Percentiles rank a stretch among this genome's conserved stretches.
Conservation (phyloP, 1,140 invertebrate genomes). For the Drosophila setifemur region DNA sequence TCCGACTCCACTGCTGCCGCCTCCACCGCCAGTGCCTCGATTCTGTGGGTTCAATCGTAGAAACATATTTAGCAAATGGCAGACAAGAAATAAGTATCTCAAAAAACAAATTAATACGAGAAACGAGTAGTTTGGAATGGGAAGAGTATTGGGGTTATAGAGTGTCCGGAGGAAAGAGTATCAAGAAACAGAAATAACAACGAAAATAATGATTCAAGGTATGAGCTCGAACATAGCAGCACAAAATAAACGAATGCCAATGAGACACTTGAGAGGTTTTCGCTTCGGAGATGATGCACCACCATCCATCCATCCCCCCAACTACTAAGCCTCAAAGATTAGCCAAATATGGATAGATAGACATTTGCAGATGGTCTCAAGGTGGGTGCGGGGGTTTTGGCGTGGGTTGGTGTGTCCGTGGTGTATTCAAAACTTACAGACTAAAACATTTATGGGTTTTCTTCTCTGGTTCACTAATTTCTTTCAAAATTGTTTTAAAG, state of each 20-base stretch:
- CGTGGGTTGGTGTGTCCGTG: neutral
- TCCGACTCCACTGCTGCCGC: constrained; percentile 76
- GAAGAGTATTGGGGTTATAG: constrained; percentile 19
- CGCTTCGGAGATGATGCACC: constrained; percentile 28
- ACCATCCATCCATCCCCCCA: neutral
- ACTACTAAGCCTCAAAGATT: constrained; percentile 34
- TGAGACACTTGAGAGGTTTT: constrained; percentile 56
- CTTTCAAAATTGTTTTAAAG: constrained; percentile 75
- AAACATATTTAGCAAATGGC: constrained; percentile 2
- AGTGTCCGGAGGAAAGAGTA: constrained; percentile 1
- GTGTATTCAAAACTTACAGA: constrained; percentile 44
- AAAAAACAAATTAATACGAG: neutral
- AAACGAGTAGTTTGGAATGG: neutral
- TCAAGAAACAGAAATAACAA: constrained; percentile 28
- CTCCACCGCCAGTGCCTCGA: constrained; percentile 86
- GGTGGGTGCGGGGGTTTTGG: neutral
- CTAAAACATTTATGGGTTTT: constrained; percentile 38
- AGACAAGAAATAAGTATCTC: neutral
- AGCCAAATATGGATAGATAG: neutral
- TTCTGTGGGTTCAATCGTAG: constrained; percentile 83
- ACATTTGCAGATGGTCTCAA: neutral
- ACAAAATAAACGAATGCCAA: constrained; percentile 71
- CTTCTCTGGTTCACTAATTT: neutral
- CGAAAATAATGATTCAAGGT: constrained; percentile 24
- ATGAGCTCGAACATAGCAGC: constrained; percentile 49